Base-by-base conservation (phyloP, 2,113 vertebrate genomes). In the Gasterosteus aculeatus region DNA sequence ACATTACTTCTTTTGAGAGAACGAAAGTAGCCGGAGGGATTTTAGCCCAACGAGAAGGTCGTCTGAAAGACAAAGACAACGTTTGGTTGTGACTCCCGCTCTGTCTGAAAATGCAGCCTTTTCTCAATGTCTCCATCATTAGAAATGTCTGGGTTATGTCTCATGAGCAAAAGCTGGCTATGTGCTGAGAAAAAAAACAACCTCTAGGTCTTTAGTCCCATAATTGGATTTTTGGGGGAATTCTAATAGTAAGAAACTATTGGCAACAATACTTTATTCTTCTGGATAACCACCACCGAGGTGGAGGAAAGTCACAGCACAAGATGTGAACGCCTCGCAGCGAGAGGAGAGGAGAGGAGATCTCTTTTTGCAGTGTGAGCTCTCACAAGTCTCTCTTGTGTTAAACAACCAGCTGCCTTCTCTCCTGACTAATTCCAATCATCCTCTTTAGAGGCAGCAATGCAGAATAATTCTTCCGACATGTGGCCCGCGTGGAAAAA, bases 331-430 rank as follows among this genome's bases (percentile, higher is more conserved):
- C 31, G 29, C 54, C 54, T 31, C 10, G 16, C 29, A 33, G 54
- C 14, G 54, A 57, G 14, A 56, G 53, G 0, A 31, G 26, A 59
- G 56, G 72, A 67, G 39, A 65, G 35, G 39, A 65, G 42, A 68
- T 68, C 16, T 58, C 35, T 35, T 71, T 79, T 71, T 44, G 56
- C 51, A 16, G 53, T 2, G 1, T 18, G 0, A 61, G 10, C 49
- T 57, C 46, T 69, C 78, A 35, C 57, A 42, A 53, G 47, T 31
- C 11, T 26, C 44, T 67, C 42, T 73, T 31, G 26, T 62, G 51
- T 65, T 38, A 47, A 57, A 75, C 67, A 68, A 66, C 69, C 53
- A 54, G 76, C 69, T 66, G 81, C 71, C 78, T 29, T 66, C 49
- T 62, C 65, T 54, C 53, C 53, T 64, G 10, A 19, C 35, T 70